Base-by-base conservation (phyloP, 2,113 vertebrate genomes). In the Athene noctua region DNA sequence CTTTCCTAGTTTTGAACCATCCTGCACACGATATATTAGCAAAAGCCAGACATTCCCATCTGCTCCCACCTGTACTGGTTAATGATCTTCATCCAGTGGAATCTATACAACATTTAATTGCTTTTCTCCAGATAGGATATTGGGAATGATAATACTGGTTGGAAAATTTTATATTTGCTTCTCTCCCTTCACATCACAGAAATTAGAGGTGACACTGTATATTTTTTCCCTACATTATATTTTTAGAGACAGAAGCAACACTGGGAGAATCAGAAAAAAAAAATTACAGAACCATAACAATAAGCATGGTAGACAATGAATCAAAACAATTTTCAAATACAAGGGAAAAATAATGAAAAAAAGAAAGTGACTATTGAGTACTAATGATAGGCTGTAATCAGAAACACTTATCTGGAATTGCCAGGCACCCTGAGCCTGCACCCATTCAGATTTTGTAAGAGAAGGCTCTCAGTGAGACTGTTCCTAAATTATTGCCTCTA, bases 321-420 rank as follows among this genome's bases (percentile, higher is more conserved):
- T 78, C 20, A 84, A 88, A 92, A 77, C 82, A 74, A 55, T 68
- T 75, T 86, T 84, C 21, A 95, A 88, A 81, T 90, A 15, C 15
- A 71, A 80, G 29, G 36, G 55, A 61, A 74, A 93, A 86, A 86
- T 77, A 83, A 80, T 57, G 59, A 78, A 65, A 96, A 72, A 71
- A 74, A 47, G 25, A 65, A 83, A 86, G 47, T 59, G 34, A 74
- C 68, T 80, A 34, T 42, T 36, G 51, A 74, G 67, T 44, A 70
- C 26, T 93, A 77, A 78, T 1, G 23, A 85, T 46, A 81, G 46
- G 73, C 73, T 89, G 66, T 73, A 92, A 94, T 91, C 91, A 94
- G 91, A 94, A 93, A 59, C 65, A 91, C 38, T 94, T 85, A 68
- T 36, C 49, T 85, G 86, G 62, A 91, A 94, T 54, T 91, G 42